Percentiles rank a stretch among this genome's conserved stretches.
Conservation (phyloP, 2,113 vertebrate species). For the Meriones unguiculatus region DNA sequence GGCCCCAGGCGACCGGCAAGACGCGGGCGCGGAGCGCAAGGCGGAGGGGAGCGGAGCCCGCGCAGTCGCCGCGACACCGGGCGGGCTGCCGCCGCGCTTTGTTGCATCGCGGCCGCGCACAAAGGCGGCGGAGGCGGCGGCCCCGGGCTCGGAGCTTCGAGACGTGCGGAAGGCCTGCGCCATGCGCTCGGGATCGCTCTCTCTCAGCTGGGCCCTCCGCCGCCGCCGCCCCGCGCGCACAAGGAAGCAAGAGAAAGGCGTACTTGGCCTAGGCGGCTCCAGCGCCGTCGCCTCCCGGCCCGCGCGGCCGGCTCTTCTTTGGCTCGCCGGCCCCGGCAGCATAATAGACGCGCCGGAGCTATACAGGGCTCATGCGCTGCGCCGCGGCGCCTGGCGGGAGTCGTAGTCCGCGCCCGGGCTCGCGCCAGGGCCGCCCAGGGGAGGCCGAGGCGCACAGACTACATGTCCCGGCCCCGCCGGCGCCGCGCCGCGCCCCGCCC, state of each 20-base stretch:
- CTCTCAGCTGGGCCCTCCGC: slow-evolving; percentile 37
- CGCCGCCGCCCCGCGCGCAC: slow-evolving; percentile 76
- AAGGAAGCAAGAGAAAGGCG: slow-evolving; percentile 88
- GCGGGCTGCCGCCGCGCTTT: slow-evolving; percentile 84
- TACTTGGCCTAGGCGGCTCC: slow-evolving; percentile 91
- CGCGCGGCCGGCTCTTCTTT: slow-evolving; percentile 90
- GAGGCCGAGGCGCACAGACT: slow-evolving; percentile 78
- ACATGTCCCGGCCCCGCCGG: slow-evolving; percentile 84
- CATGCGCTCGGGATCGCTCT: slow-evolving; percentile 71
- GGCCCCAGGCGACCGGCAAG: slow-evolving; percentile 12
- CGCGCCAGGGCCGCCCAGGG: slow-evolving; percentile 35
- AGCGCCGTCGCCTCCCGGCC: slow-evolving; percentile 88
- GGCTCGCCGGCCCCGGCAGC: slow-evolving; percentile 94
- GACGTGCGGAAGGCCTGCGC: slow-evolving; percentile 70
- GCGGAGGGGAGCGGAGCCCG: slow-evolving; percentile 24
- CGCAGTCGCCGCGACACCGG: slow-evolving; percentile 59
- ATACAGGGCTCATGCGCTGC: slow-evolving; percentile 92
- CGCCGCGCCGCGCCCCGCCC: slow-evolving; percentile 54
- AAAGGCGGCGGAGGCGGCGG: slow-evolving; percentile 82
- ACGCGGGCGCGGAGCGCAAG: slow-evolving; percentile 55
- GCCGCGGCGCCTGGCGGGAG: slow-evolving; percentile 87
- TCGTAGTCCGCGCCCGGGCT: slow-evolving; percentile 86
- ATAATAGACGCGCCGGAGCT: slow-evolving; percentile 95
- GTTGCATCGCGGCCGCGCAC: slow-evolving; percentile 93
- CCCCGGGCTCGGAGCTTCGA: slow-evolving; percentile 65